These are phyloP conservation scores for Dissostichus mawsoni DNA, from an alignment of 2,113 vertebrate species.

Conservation along the genomic window DNA sequence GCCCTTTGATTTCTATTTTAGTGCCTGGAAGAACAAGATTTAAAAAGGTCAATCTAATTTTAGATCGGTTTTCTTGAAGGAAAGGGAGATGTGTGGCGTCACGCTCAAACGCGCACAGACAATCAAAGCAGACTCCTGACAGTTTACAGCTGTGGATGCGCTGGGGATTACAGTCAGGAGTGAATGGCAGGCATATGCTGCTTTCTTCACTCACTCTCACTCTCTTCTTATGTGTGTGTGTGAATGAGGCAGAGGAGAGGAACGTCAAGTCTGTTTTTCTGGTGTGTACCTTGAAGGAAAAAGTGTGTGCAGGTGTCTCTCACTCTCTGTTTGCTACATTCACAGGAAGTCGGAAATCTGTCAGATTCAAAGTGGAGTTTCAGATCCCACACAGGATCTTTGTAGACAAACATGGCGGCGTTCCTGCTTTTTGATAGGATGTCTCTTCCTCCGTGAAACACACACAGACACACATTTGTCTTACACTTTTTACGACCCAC, in stretches of 20 bases:
- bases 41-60: slow-evolving; percentile 74
- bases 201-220: slow-evolving; percentile 26
- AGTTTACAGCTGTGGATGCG: slow-evolving; percentile 49
- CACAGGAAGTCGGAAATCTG: slow-evolving; percentile 37
- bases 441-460: slow-evolving; percentile 4
- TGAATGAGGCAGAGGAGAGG: slow-evolving; percentile 20
- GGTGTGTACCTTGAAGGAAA: slow-evolving; percentile 24
- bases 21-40: slow-evolving; percentile 63
- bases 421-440: slow-evolving; percentile 31
- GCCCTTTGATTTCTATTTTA: slow-evolving; percentile 74
- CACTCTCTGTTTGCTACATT: slow-evolving; percentile 33
- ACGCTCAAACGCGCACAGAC: slow-evolving; percentile 44
- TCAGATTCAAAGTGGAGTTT: slow-evolving; percentile 35
- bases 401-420: slow-evolving; percentile 32
- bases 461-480: slow-evolving; percentile 10
- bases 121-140: slow-evolving; percentile 67
- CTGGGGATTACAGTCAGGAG: slow-evolving; percentile 56
- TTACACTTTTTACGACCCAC: slow-evolving; percentile 25
- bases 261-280: slow-evolving; percentile 46
- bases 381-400: slow-evolving; percentile 45
- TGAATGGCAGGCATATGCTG: slow-evolving; percentile 55
- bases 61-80: slow-evolving; percentile 61
- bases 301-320: slow-evolving; percentile 36
- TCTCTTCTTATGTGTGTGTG: background rate
- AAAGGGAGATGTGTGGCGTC: slow-evolving; percentile 38